Conservation (phyloP, 2,113 vertebrate species). For the Redunca redunca region DNA sequence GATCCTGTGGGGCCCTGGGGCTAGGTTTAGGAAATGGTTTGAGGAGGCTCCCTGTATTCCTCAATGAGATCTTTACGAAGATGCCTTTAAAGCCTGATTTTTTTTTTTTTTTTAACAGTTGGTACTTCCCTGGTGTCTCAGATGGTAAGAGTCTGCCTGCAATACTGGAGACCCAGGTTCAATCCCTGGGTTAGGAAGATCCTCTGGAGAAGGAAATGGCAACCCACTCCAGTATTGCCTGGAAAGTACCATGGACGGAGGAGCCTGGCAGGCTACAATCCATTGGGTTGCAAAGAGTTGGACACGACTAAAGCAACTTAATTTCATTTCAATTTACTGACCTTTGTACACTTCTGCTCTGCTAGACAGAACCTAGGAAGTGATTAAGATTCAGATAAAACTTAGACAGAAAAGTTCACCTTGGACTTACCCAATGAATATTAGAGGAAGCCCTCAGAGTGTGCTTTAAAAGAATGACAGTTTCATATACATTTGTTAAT, state of each 20-base stretch:
- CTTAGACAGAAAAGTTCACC: background rate
- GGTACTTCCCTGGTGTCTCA: background rate
- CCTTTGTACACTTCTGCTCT: background rate
- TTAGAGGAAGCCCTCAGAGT: background rate
- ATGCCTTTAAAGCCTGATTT: background rate
- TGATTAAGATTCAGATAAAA: background rate
- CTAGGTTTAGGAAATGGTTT: background rate
- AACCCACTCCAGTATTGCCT: background rate
- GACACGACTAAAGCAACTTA: background rate
- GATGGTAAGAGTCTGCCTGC: background rate
- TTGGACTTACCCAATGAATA: background rate
- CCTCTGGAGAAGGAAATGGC: background rate
- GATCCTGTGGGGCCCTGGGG: background rate
- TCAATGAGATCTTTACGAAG: background rate
- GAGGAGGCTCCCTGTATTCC: background rate
- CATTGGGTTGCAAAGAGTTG: background rate
- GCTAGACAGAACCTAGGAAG: background rate
- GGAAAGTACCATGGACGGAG: background rate
- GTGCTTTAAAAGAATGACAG: background rate
- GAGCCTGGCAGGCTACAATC: background rate
- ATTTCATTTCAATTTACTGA: background rate
- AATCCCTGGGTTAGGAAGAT: background rate
- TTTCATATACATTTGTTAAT: conserved; percentile 47
- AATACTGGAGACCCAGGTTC: background rate
- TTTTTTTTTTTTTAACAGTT: background rate